phyloP scores from a whole-genome alignment of 1,140 invertebrate species.

The Psix sp. region DNA sequence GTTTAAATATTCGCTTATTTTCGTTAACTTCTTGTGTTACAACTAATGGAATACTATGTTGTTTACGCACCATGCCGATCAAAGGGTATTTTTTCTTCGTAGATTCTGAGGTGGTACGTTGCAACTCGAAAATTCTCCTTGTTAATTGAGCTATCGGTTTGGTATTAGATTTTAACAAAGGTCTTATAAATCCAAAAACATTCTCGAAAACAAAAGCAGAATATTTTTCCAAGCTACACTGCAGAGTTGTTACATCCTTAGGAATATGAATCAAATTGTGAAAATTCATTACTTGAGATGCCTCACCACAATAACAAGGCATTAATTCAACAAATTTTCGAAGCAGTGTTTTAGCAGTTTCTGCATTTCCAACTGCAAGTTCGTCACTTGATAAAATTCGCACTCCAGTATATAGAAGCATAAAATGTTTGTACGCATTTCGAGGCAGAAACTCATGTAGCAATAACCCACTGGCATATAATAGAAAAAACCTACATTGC shows the following conservation, averaged over 20 bases:
- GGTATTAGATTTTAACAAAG: slow-evolving; percentile 25
- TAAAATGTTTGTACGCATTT: slow-evolving; percentile 37
- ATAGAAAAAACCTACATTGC: slow-evolving; percentile 27
- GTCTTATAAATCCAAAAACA: slow-evolving; percentile 21
- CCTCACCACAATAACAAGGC: slow-evolving; percentile 17
- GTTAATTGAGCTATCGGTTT: slow-evolving; percentile 9
- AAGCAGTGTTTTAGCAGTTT: neutral
- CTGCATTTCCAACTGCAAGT: slow-evolving; percentile 1
- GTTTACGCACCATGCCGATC: slow-evolving; percentile 4
- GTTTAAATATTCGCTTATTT: neutral
- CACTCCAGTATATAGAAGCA: slow-evolving; percentile 30
- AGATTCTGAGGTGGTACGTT: neutral
- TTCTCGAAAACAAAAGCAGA: slow-evolving; percentile 29
- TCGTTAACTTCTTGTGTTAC: neutral
- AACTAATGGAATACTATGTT: slow-evolving; percentile 3
- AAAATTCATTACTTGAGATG: slow-evolving; percentile 25
- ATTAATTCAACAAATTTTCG: slow-evolving; percentile 2
- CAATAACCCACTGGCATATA: slow-evolving; percentile 39
- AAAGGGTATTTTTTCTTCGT: slow-evolving; percentile 7
- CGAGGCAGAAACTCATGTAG: slow-evolving; percentile 28
- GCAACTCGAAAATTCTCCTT: slow-evolving; percentile 1
- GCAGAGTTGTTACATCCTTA: slow-evolving; percentile 23
- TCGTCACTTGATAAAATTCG: slow-evolving; percentile 36
- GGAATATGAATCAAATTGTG: slow-evolving; percentile 40
- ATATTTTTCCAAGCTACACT: slow-evolving; percentile 21